Evolutionary conservation across 2,888 invertebrate genomes (phyloP), one percentile per base, ranked within the genome.

Genomic region (Athalia cordata): DNA sequence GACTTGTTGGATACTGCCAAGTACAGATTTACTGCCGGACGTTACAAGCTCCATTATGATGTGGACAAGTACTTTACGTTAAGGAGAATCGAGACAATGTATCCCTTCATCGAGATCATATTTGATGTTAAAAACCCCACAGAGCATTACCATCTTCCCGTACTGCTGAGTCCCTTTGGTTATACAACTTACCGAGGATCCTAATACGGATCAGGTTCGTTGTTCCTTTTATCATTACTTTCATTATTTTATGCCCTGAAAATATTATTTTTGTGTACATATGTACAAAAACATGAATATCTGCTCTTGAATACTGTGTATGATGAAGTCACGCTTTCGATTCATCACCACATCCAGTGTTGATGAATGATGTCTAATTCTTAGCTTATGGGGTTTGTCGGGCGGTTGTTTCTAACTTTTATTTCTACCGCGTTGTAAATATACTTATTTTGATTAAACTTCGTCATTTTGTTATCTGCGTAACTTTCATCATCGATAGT

Each of bases 131-230:
- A 92, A 49, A 91, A 92, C 78, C 92, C 93, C 4, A 91, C 90
- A 4, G 92, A 94, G 77, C 94, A 95, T 85, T 95, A 95, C 89
- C 95, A 96, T 89, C 94, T 96, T 79, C 96, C 96, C 0, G 89
- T 96, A 67, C 90, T 96, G 43, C 89, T 96, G 43, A 95, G 93
- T 84, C 95, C 96, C 0, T 96, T 92, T 89, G 95, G 96, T 15
- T 96, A 95, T 85, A 93, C 95, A 0, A 96, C 96, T 0, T 96
- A 96, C 87, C 92, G 95, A 84, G 96, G 95, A 77, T 92, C 93
- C 83, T 94, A 91, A 90, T 83, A 84, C 82, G 57, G 4, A 13
- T 65, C 9, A 29, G 6, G 61, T 59, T 66, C 47, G 55, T 64
- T 57, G 15, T 47, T 76, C 15, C 66, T 79, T 77, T 78, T 80